phyloP scores from a whole-genome alignment of 2,113 vertebrate species.

The Leucosticte australis region DNA sequence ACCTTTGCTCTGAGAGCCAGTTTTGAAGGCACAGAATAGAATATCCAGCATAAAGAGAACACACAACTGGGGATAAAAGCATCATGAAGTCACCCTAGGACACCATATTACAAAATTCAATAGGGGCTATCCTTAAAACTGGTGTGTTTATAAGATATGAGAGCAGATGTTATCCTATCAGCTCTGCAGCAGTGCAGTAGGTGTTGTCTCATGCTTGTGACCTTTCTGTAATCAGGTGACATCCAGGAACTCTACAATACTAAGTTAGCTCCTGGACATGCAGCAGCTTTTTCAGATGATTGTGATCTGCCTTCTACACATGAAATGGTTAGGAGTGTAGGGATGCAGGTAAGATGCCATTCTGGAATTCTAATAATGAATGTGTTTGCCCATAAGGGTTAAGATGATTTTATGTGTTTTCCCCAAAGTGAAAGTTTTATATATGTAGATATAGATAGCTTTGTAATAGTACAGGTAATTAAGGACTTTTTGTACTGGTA shows the following conservation, averaged over 20 bases:
- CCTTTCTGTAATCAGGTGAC: conserved; percentile 79
- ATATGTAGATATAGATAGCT: not conserved
- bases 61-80: too few species aligned
- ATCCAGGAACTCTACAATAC: conserved; percentile 87
- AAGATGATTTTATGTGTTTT: not conserved
- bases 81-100: too few species aligned
- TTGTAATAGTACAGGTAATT: not conserved
- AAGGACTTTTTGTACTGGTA: not conserved
- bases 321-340: conserved; percentile 87
- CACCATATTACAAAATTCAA: not conserved
- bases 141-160: not conserved
- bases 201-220: not conserved
- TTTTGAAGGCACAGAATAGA: too few species aligned
- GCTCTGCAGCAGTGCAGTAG: not conserved
- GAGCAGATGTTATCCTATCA: not conserved
- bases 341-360: conserved; percentile 86
- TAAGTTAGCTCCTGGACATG: conserved; percentile 83
- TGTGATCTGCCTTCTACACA: conserved; percentile 90
- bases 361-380: not conserved
- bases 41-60: too few species aligned
- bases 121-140: not conserved
- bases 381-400: not conserved
- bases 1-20: too few species aligned
- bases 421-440: not conserved
- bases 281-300: conserved; percentile 93